phyloP scores from a whole-genome alignment of 1,140 invertebrate genomes.

The Tetragonula clypearis region DNA sequence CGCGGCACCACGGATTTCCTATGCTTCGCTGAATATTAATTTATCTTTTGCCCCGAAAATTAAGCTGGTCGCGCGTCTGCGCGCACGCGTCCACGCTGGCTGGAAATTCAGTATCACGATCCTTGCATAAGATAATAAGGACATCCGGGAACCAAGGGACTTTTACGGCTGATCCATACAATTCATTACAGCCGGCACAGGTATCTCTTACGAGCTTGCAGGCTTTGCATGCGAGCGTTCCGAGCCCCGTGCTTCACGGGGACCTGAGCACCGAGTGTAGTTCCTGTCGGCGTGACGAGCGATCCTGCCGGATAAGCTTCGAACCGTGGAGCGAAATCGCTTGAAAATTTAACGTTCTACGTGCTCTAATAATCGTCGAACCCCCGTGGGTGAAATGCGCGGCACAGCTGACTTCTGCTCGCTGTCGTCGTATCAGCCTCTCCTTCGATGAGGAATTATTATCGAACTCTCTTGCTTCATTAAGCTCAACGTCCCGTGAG shows the following conservation, averaged over 20 bases:
- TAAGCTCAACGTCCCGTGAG: neutral
- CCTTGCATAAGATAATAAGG: slow-evolving; percentile 38
- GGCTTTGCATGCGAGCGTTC: neutral
- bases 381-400: neutral
- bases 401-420: neutral
- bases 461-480: neutral
- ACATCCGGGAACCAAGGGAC: slow-evolving; percentile 27
- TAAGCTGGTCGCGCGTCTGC: neutral
- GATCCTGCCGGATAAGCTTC: slow-evolving; percentile 31
- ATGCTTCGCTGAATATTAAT: slow-evolving; percentile 42
- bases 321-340: neutral
- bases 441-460: neutral
- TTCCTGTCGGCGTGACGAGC: slow-evolving; percentile 8
- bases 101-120: slow-evolving; percentile 29
- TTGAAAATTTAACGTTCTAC: slow-evolving; percentile 28
- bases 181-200: slow-evolving; percentile 42
- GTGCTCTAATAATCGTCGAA: slow-evolving; percentile 15
- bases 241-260: slow-evolving; percentile 2
- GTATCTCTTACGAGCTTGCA: slow-evolving; percentile 45
- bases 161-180: slow-evolving; percentile 48
- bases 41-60: slow-evolving; percentile 24
- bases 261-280: slow-evolving; percentile 25
- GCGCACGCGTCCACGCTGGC: no score
- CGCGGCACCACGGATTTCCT: slow-evolving; percentile 20
- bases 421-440: neutral